These are phyloP conservation scores for Napeogenes inachia DNA, from an alignment of 2,888 invertebrate species.

Conservation along the genomic window DNA sequence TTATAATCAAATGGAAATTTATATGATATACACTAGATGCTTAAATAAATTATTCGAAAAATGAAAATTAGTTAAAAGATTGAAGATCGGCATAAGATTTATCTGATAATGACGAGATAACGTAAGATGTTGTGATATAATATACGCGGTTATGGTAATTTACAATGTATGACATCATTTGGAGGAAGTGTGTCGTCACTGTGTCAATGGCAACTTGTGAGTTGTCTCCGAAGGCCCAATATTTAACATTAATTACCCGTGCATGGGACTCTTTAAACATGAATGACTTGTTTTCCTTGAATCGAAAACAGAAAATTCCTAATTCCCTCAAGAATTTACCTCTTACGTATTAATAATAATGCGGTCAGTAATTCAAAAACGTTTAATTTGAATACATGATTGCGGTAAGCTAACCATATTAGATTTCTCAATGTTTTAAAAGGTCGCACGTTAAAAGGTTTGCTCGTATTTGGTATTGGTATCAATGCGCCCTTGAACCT, in stretches of 20 bases:
- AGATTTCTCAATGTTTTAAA: not conserved
- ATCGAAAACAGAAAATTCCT: conserved; percentile 14
- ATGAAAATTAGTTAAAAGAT: conserved; percentile 1
- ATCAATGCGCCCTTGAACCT: no score
- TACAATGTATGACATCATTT: conserved; percentile 60
- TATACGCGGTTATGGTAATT: conserved; percentile 57
- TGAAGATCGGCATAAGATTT: conserved; percentile 9
- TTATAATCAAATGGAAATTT: no score
- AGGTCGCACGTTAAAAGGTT: not conserved
- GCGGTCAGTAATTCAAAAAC: not conserved
- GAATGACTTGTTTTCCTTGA: conserved; percentile 20
- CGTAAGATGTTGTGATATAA: conserved; percentile 34
- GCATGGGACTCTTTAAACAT: conserved; percentile 29
- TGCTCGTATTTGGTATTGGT: not conserved
- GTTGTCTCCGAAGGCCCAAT: conserved; percentile 31
- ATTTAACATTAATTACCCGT: conserved; percentile 30
- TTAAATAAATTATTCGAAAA: no score
- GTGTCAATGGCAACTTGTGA: conserved; percentile 35
- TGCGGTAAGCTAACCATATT: not conserved
- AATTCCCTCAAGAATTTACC: conserved; percentile 8
- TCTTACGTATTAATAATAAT: conserved; percentile 8
- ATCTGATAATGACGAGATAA: conserved; percentile 29
- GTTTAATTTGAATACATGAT: not conserved
- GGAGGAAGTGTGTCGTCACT: conserved; percentile 20
- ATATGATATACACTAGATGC: no score